Conservation (phyloP, 2,797 vertebrate genomes). For the Crypturellus tataupa region DNA sequence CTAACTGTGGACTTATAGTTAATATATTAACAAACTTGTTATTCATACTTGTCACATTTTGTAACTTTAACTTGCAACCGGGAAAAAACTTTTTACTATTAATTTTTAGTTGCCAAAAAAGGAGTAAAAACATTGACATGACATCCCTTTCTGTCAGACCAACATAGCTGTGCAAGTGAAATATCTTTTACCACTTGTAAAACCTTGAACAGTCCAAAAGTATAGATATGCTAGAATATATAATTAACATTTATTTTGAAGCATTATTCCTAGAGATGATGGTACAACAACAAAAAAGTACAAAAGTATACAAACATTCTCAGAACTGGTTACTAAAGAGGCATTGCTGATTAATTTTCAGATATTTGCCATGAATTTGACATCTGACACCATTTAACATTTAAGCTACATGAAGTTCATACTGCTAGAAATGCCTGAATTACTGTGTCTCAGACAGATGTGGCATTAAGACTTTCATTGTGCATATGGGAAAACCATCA, state of each 20-base stretch:
- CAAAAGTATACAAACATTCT: background rate
- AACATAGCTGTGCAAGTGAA: background rate
- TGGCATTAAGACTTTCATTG: slow-evolving; percentile 20
- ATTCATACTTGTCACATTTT: background rate
- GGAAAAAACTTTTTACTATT: background rate
- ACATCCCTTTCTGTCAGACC: background rate
- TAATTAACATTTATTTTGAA: background rate
- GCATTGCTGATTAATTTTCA: background rate
- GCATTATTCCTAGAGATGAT: background rate
- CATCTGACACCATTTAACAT: background rate
- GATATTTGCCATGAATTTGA: background rate
- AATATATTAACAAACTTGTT: background rate
- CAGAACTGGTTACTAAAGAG: background rate
- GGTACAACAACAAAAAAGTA: slow-evolving; percentile 65
- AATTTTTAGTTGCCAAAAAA: background rate
- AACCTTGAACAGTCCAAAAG: background rate
- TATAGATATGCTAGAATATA: background rate
- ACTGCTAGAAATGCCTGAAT: background rate
- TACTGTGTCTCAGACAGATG: slow-evolving; percentile 29
- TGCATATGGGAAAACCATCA: slow-evolving; percentile 16
- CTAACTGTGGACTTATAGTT: slow-evolving; percentile 1
- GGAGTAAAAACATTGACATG: background rate
- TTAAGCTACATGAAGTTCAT: background rate
- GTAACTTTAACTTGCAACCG: background rate
- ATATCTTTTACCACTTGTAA: slow-evolving; percentile 14